These are phyloP conservation scores for Sebastes oblongus DNA, from an alignment of 2,797 vertebrate species.

Conservation along the genomic window DNA sequence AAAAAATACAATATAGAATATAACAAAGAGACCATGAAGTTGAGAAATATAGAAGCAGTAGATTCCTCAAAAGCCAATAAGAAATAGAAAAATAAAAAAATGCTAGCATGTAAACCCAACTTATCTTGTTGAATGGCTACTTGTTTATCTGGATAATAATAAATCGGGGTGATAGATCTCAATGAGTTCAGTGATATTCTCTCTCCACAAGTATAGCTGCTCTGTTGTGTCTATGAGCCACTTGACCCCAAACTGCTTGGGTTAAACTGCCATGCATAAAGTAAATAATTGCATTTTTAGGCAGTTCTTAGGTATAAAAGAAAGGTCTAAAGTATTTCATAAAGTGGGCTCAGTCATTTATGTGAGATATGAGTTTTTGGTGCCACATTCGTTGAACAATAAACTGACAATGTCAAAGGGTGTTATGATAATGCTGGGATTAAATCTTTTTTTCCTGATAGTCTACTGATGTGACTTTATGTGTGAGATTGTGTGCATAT, in stretches of 20 bases:
- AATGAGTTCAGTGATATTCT: background rate
- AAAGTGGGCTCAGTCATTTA: background rate
- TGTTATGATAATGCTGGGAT: background rate
- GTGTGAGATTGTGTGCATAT: background rate
- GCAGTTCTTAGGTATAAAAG: background rate
- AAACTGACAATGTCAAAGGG: background rate
- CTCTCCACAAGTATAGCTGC: background rate
- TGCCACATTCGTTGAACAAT: background rate
- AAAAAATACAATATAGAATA: background rate
- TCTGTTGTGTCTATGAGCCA: background rate
- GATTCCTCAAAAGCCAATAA: background rate
- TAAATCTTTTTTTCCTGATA: background rate
- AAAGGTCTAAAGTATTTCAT: background rate
- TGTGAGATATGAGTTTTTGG: background rate
- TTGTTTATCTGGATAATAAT: background rate
- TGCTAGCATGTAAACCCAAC: background rate
- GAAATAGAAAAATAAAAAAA: background rate
- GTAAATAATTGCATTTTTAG: background rate
- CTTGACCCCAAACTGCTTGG: background rate
- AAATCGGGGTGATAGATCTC: background rate
- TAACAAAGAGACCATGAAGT: background rate
- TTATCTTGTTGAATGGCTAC: background rate
- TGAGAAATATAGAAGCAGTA: background rate
- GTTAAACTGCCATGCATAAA: background rate
- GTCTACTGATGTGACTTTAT: background rate